phyloP scores from a whole-genome alignment of 2,888 invertebrate species.

The Tetranychus truncatus region DNA sequence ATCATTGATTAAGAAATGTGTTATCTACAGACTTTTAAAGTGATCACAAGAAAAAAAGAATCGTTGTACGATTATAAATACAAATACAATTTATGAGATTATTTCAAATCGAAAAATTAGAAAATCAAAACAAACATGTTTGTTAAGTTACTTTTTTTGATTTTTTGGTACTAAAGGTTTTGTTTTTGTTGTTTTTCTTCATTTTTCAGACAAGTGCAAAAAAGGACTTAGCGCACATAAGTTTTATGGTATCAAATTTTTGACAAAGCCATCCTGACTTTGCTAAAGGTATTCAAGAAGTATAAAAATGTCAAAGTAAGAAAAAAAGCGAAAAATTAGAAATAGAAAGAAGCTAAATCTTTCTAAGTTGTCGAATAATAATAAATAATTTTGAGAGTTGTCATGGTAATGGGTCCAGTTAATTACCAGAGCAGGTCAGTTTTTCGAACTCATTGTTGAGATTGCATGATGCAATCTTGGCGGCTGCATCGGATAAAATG shows the following conservation, averaged over 20 bases:
- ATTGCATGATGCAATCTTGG: neutral
- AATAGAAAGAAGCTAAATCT: no score
- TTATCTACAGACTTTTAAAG: neutral
- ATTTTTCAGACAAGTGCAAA: no score
- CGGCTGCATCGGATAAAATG: conserved; percentile 51
- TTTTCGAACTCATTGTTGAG: conserved; percentile 54
- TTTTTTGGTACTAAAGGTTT: neutral
- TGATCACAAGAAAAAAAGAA: neutral
- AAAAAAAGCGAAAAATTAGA: no score
- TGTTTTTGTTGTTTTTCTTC: neutral
- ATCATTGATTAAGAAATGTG: no score
- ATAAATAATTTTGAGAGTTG: neutral
- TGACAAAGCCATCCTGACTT: no score
- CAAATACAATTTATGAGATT: neutral
- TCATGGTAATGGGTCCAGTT: neutral
- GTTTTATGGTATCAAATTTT: no score
- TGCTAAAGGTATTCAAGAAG: no score
- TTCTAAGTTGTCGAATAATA: neutral
- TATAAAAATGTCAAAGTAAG: no score
- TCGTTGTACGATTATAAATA: neutral
- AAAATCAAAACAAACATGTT: neutral
- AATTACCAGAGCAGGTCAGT: conserved; percentile 39
- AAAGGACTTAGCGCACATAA: no score
- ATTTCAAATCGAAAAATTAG: neutral
- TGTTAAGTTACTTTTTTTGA: neutral